Evolutionary conservation across 2,888 invertebrate species (phyloP), one percentile per base, ranked within the genome.

Genomic region (Mythimna impura): DNA sequence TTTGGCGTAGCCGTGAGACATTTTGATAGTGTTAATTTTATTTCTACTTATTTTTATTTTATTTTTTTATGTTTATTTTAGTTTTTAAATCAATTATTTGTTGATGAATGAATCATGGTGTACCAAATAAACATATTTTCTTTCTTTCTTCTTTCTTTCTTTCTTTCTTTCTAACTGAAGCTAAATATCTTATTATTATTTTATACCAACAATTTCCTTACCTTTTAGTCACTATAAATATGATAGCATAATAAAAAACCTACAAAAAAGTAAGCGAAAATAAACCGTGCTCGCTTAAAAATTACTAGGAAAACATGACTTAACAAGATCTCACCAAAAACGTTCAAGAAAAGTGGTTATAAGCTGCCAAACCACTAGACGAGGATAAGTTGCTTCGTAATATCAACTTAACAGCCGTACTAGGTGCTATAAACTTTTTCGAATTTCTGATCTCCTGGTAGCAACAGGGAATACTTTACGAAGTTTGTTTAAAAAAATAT

Each of bases 381-480:
- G 67, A 54, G 55, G 10, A 60, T 65, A 73, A 78, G 55, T 76
- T 66, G 68, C 40, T 52, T 57, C 66, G 66, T 63, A 60, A 71
- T 73, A 76, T 70, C 79, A 82, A 66, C 69, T 71, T 76, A 61
- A 76, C 58, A 66, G 65, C 71, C 61, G 70, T 17, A 62, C 65
- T 52, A 72, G 71, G 73, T 63, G 63, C 71, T 61, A 71, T 83
- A 78, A 85, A 80, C 80, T 76, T 71, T 67, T 74, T 69, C 17
- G 61, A 80, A 71, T 79, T 76, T 83, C 71, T 80, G 76, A 83
- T 77, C 74, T 80, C 72, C 63, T 74, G 69, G 73, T 76, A 64
- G 36, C 76, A 64, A 34, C 34, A 25, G 66, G 70, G 76, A 64
- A 67, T 82, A 60, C 58, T 78, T 79, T 58, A 63, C n/a, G 22